Evolutionary conservation across 1,140 invertebrate genomes (phyloP), one percentile per base, ranked within the genome.

Genomic region (Bombus confusus): DNA sequence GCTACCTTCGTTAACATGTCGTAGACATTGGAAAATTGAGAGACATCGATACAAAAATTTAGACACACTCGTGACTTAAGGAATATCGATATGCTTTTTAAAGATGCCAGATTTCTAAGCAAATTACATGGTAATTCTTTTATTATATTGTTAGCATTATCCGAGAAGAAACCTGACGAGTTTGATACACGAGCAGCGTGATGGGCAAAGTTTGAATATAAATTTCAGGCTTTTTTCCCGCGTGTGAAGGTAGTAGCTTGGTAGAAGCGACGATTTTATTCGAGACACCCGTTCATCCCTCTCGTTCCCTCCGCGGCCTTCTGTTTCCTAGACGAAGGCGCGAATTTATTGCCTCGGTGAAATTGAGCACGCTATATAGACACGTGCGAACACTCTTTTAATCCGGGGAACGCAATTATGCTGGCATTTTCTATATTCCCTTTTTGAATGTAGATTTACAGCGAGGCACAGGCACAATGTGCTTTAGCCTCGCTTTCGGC

Each of bases 401-500:
- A 89, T 84, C 84, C 88, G 37, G 28, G 52, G 57, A 52, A 80
- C 72, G 85, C 85, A 90, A 89, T 90, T 90, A 90, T 87, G 68
- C 73, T 68, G 41, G 80, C 72, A 74, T 88, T 90, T 89, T 89
- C 81, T 89, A 77, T 90, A 86, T 90, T 86, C 85, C 76, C 88
- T 84, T 87, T 87, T 85, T 76, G 80, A 71, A 85, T 80, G 84
- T 86, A 89, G 83, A 89, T 88, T 88, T 88, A 88, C 78, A 87
- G 73, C 75, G 88, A 43, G 34, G 74, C 64, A 66, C 22, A 12
- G 73, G 82, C 83, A 88, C 88, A 89, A 89, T 90, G 88, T 84
- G 85, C 80, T 80, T 41, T n/a, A 74, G 66, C 80, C 59, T 71
- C 59, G 80, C 68, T 72, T 76, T 69, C 68, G 41, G 62, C 62